Evolutionary conservation across 2,888 invertebrate genomes (phyloP), one percentile per base, ranked within the genome.

Genomic region (Cryptocheilus praepositus): DNA sequence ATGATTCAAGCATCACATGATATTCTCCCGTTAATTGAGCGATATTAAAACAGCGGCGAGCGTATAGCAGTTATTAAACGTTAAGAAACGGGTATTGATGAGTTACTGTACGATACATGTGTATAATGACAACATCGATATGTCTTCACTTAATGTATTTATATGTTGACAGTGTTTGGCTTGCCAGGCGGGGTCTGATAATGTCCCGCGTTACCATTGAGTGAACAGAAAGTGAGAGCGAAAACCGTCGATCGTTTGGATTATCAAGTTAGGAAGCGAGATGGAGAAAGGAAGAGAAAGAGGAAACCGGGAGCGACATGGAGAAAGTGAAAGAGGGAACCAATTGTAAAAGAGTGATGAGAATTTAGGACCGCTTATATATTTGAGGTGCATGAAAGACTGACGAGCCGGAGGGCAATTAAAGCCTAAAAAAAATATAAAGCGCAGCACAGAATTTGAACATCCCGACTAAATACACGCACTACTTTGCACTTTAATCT

Each of bases 161-260:
- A 4, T 55, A n/a, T 18, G 25, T 21, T 25, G 55, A 36, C 49
- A 94, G 94, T 3, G 91, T 95, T 63, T 95, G 95, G 95, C 90
- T 95, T 81, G 94, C 93, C 89, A 88, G 88, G 81, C 85, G 88
- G 74, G 88, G 87, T 58, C 73, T 87, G 62, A 80, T 88, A 77
- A 80, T 86, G 76, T 80, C 88, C 28, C 85, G 85, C 43, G 84
- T 87, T 16, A 81, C 86, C 61, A 87, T 86, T 63, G 85, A 88
- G 81, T 86, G 85, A 85, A 81, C 2, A 18, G 16, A 11, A 49
- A n/a, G 49, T 49, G 51, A 53, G 16, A 52, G 55, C 36, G 28
- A 61, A 25, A 45, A 54, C 15, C 56, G 61, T 53, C 53, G 56
- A 53, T 51, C 62, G 61, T 67, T 45, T 67, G 63, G 65, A 67